Evolutionary conservation across 2,888 invertebrate genomes (phyloP), one percentile per base, ranked within the genome.

Genomic region (Acleris laterana): DNA sequence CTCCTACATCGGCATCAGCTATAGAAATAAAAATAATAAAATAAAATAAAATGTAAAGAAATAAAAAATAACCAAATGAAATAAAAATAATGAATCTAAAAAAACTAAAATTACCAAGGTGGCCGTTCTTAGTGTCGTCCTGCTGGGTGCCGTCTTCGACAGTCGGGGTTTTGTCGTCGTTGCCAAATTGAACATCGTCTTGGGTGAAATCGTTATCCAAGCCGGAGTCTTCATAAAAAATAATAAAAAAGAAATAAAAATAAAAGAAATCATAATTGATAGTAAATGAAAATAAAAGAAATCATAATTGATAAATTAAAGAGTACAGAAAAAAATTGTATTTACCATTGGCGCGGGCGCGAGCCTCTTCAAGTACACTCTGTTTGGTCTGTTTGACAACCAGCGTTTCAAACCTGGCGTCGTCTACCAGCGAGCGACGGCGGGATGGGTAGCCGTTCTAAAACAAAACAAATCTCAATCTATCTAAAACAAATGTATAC

Each of bases 381-480:
- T 98, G 97, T 90, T 98, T 98, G 85, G 96, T 97, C 94, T 98
- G 98, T 92, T 98, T 98, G 83, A 99, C 98, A 78, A 99, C 97
- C 83, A 98, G 94, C 70, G 97, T 98, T 90, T 99, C 99, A 90
- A 99, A 99, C 79, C 98, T 96, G 76, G 99, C 99, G 92, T 99
- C 99, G 82, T 98, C 99, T 62, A 99, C 99, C 72, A 99, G 95
- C 72, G 99, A 99, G 81, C 99, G 96, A 79, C 98, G 96, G 81
- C 98, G 96, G 71, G 98, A 97, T 77, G 98, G 98, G 88, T 99
- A 99, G 71, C 99, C 99, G 94, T 99, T 98, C 99, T 99, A 94
- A 49, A 95, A 95, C 81, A 87, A 86, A 68, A 32, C 59, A 68
- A 70, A 71, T 69, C 28, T 49, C 49, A 55, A 0, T n/a, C n/a